Conservation (phyloP, 2,113 vertebrate genomes). For the Atractosteus spatula region DNA sequence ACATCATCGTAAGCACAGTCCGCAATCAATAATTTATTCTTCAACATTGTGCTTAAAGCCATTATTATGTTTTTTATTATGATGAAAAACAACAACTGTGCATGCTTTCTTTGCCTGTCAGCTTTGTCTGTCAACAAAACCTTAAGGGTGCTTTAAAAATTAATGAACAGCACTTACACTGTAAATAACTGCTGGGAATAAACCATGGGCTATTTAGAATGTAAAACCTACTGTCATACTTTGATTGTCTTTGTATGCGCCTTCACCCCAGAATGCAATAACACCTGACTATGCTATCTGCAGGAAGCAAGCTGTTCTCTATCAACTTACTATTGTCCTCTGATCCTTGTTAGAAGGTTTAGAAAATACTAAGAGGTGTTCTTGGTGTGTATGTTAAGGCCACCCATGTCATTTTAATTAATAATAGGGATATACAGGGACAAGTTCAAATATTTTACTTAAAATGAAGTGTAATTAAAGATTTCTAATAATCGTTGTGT, state of each 20-base stretch:
- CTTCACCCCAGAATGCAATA: slow-evolving; percentile 36
- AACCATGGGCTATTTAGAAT: slow-evolving; percentile 66
- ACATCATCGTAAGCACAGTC: slow-evolving; percentile 46
- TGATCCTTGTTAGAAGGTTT: too few species aligned
- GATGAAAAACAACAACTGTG: slow-evolving; percentile 52
- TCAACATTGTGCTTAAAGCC: slow-evolving; percentile 53
- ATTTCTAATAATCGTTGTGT: too few species aligned
- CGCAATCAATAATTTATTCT: slow-evolving; percentile 65
- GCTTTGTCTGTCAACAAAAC: slow-evolving; percentile 62
- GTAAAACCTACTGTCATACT: slow-evolving; percentile 64
- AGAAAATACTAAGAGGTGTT: too few species aligned
- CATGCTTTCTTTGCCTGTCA: slow-evolving; percentile 48
- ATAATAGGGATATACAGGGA: too few species aligned
- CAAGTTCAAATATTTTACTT: too few species aligned
- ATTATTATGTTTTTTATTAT: slow-evolving; percentile 59
- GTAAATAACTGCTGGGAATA: slow-evolving; percentile 69
- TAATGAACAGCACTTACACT: slow-evolving; percentile 61
- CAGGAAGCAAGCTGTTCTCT: slow-evolving; percentile 2
- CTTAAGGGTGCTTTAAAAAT: slow-evolving; percentile 67
- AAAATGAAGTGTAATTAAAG: too few species aligned
- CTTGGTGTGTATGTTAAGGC: too few species aligned
- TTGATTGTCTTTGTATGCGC: slow-evolving; percentile 64
- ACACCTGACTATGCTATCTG: slow-evolving; percentile 32
- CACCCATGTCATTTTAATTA: too few species aligned
- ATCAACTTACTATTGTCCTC: too few species aligned